Evolutionary conservation across 2,113 vertebrate species (phyloP), one percentile per base, ranked within the genome.

Genomic region (Leuciscus idus): DNA sequence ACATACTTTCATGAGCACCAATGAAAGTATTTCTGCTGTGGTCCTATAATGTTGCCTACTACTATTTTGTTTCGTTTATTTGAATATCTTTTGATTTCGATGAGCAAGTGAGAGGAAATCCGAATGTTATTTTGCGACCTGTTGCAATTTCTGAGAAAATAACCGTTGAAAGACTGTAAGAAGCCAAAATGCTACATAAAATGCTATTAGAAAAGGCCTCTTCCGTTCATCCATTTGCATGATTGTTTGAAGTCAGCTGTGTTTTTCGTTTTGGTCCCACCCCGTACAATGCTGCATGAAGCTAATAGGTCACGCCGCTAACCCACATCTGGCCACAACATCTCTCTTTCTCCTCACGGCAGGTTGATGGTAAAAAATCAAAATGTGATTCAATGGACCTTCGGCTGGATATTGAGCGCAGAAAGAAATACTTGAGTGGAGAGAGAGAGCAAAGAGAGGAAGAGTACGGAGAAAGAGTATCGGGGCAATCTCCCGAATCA

Each of bases 371-470:
- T 72, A 94, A 93, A 90, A 97, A 97, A 93, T 93, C 93, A 59
- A 98, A 97, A 91, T 95, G 95, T 15, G 97, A 98, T 88, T 92
- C 96, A 75, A 93, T 96, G 93, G 98, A 99, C 91, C 97, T 99
- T 72, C 96, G 96, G 87, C 95, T 98, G 95, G 98, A 99, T 93
- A 98, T 99, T 93, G 97, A 99, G 87, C 96, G 96, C 21, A 96
- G 97, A 92, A 99, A 98, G 96, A 98, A 98, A 95, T 96, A 96
- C 88, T 90, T 91, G 30, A 90, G 81, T 94, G 96, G 96, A 89
- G 96, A 97, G 91, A 94, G 92, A 90, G 97, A 96, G 92, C 94
- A 93, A 92, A 96, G 96, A 91, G 95, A 95, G 8, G 96, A 97
- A 89, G 95, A 70, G 4, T 52, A 50, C 4, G 43, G 92, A 88